Evolutionary conservation across 2,797 vertebrate species (phyloP).

Genomic region (Halcyon leucocephala): DNA sequence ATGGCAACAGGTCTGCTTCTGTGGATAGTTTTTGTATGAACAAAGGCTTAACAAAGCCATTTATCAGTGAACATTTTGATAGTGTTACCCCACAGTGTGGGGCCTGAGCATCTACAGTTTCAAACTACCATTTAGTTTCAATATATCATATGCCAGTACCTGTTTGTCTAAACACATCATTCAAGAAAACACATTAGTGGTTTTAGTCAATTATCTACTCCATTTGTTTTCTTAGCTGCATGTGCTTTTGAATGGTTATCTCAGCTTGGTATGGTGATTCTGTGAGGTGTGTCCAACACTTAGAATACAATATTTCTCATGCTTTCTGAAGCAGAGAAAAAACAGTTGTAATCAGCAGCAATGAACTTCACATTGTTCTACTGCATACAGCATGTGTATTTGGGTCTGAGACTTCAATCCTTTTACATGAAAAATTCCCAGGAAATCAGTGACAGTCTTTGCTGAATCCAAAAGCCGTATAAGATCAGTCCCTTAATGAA

Average conservation of each 20-base stretch:
- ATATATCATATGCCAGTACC: slow-evolving; percentile 21
- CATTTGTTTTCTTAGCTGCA: slow-evolving; percentile 57
- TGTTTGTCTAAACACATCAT: slow-evolving; percentile 61
- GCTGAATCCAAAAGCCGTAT: not conserved
- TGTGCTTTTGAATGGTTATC: slow-evolving; percentile 44
- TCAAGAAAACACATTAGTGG: slow-evolving; percentile 52
- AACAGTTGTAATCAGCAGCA: slow-evolving; percentile 15
- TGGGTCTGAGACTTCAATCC: not conserved
- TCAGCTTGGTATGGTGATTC: slow-evolving; percentile 35
- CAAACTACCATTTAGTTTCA: slow-evolving; percentile 34
- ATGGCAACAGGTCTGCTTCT: not conserved
- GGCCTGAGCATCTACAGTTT: not conserved
- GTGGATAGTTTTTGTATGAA: not conserved
- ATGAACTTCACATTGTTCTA: not conserved
- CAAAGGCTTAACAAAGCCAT: slow-evolving; percentile 40
- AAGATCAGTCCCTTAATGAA: not conserved
- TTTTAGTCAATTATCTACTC: slow-evolving; percentile 64
- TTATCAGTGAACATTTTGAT: slow-evolving; percentile 32
- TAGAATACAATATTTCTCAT: slow-evolving; percentile 30
- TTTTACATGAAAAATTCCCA: not conserved
- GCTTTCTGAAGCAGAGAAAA: slow-evolving; percentile 24
- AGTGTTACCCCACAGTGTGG: not conserved
- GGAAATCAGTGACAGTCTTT: not conserved
- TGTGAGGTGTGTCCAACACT: slow-evolving; percentile 42
- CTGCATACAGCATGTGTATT: not conserved